Conservation (phyloP, 2,888 invertebrate genomes). For the Agrotis exclamationis region DNA sequence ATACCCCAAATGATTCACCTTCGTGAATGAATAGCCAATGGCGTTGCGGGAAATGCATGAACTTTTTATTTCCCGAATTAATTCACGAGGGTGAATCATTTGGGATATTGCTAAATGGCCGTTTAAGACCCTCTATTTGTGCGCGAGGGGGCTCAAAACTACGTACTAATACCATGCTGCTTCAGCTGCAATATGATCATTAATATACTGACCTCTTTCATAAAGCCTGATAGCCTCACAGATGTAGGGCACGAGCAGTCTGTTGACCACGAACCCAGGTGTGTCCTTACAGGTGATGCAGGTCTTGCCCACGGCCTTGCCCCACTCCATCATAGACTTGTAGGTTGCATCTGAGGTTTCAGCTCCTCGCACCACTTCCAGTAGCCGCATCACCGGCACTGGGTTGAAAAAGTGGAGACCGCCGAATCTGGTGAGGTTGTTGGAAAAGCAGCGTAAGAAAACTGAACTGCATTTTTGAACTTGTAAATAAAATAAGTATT, state of each 20-base stretch:
- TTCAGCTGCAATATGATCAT: no score
- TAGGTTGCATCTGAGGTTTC: constrained; percentile 95
- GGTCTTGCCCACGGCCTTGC: constrained; percentile 95
- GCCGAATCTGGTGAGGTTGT: constrained; percentile 90
- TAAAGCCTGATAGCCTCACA: constrained; percentile 95
- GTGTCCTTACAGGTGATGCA: constrained; percentile 98
- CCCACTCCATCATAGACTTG: constrained; percentile 94
- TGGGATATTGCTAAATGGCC: no score
- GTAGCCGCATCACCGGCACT: constrained; percentile 96
- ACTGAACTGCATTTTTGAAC: background rate
- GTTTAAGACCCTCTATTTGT: no score
- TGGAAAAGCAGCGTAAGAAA: background rate
- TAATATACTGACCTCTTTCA: constrained; percentile 92
- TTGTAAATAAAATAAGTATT: no score
- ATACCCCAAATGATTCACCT: no score
- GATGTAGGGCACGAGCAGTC: constrained; percentile 96
- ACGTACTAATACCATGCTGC: no score
- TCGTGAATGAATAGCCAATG: no score
- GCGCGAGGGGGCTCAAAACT: no score
- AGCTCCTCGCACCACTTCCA: constrained; percentile 95
- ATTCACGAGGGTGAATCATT: no score
- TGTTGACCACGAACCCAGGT: constrained; percentile 97
- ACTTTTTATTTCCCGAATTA: no score
- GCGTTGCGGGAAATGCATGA: no score
- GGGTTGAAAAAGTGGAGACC: constrained; percentile 98